Conservation (phyloP, 2,797 vertebrate species). For the Picus viridis region DNA sequence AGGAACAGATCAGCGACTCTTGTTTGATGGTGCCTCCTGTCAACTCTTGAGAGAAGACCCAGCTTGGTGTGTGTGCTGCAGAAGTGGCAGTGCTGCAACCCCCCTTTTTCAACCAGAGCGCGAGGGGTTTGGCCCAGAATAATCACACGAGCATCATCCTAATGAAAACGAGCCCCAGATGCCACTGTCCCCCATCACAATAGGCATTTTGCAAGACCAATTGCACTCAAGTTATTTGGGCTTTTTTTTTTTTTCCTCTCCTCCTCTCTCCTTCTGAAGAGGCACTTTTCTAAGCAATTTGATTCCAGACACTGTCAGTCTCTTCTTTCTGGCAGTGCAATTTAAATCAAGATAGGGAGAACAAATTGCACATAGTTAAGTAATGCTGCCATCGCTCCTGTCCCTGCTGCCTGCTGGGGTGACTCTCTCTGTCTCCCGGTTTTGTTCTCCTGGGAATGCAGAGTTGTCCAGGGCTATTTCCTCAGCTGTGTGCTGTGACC, state of each 20-base stretch:
- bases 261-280: conserved; percentile 35
- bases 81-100: not conserved
- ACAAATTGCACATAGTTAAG: conserved; percentile 62
- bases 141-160: not conserved
- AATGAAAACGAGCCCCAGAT: not conserved
- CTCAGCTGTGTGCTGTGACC: conserved; percentile 17
- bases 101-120: not conserved
- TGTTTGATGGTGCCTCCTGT: not conserved
- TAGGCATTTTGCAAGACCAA: conserved; percentile 35
- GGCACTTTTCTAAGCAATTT: conserved; percentile 60
- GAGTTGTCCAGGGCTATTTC: conserved; percentile 16
- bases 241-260: not conserved
- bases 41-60: not conserved
- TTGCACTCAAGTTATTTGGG: conserved; percentile 35
- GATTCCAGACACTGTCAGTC: conserved; percentile 63
- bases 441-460: conserved; percentile 4
- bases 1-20: not conserved
- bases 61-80: rapidly evolving
- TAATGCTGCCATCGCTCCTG: conserved; percentile 39
- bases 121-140: not conserved
- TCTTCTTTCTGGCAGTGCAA: conserved; percentile 65
- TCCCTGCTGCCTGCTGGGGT: conserved; percentile 42
- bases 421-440: conserved; percentile 12
- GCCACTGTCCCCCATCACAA: not conserved
- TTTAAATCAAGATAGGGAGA: conserved; percentile 68